Evolutionary conservation across 2,888 invertebrate genomes (phyloP).

Genomic region (Eilema sororculum): DNA sequence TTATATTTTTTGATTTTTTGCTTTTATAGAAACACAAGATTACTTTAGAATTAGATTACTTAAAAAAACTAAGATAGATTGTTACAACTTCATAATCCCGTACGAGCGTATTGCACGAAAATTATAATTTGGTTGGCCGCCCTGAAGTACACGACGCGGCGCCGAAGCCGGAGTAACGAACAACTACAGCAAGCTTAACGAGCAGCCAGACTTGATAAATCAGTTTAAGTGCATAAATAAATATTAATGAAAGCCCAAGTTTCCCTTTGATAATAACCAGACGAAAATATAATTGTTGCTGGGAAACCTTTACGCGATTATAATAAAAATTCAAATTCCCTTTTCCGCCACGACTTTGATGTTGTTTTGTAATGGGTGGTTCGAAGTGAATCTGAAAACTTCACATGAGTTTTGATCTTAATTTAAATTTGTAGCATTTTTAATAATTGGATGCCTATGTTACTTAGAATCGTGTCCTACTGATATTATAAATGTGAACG

Average conservation of each 20-base stretch:
- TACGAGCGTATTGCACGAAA: too few species aligned
- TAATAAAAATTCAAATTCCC: slow-evolving; percentile 3
- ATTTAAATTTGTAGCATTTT: not conserved
- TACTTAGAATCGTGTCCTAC: too few species aligned
- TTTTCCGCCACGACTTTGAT: slow-evolving; percentile 13
- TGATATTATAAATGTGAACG: too few species aligned
- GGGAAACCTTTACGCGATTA: slow-evolving; percentile 10
- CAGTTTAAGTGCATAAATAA: slow-evolving; percentile 26
- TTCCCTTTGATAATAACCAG: slow-evolving; percentile 8
- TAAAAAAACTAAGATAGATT: too few species aligned
- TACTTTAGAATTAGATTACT: too few species aligned
- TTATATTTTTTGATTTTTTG: too few species aligned
- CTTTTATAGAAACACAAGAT: too few species aligned
- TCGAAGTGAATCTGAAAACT: slow-evolving; percentile 1
- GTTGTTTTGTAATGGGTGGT: slow-evolving; percentile 8
- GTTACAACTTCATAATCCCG: too few species aligned
- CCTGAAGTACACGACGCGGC: not conserved
- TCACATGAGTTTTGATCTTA: not conserved
- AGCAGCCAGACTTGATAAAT: slow-evolving; percentile 25
- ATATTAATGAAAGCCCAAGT: slow-evolving; percentile 21
- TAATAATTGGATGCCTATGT: not conserved
- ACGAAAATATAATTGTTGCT: slow-evolving; percentile 20
- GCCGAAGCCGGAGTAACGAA: not conserved
- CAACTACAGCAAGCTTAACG: slow-evolving; percentile 9
- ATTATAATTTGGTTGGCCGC: too few species aligned